phyloP scores from a whole-genome alignment of 2,113 vertebrate genomes.

The Mionectes macconnelli region DNA sequence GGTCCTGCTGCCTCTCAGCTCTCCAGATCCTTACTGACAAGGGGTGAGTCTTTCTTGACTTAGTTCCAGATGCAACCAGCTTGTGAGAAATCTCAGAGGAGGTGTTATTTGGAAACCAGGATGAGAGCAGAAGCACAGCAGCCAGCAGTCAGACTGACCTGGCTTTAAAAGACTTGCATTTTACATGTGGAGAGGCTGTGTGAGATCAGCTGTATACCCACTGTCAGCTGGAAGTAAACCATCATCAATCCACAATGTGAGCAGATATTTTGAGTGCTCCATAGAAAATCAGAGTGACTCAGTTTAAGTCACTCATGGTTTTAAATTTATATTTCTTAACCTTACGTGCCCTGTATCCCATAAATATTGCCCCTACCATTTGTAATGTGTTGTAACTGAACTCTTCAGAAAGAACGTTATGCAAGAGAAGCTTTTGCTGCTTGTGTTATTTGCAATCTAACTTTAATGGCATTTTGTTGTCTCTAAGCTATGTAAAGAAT shows the following conservation, averaged over 20 bases:
- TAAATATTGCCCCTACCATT: not conserved
- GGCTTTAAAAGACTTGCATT: not conserved
- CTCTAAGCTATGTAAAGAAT: not conserved
- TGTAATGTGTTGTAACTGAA: not conserved
- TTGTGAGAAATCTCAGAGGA: not conserved
- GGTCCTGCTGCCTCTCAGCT: not conserved
- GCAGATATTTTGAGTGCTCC: not conserved
- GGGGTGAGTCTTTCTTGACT: not conserved
- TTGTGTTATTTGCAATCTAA: not conserved
- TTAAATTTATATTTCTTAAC: not conserved
- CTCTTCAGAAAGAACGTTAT: not conserved
- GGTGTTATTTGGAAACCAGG: not conserved
- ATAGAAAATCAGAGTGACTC: not conserved
- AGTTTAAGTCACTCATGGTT: not conserved
- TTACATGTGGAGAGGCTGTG: not conserved
- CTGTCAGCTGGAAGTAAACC: not conserved
- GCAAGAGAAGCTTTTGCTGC: not conserved
- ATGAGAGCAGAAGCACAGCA: not conserved
- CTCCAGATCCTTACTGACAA: not conserved
- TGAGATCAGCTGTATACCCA: not conserved
- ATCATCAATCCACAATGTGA: not conserved
- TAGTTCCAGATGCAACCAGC: not conserved
- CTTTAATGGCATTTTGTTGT: not conserved
- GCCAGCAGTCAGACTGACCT: not conserved
- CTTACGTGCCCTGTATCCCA: not conserved